Base-by-base conservation (phyloP, 2,797 vertebrate species). In the Epinephelus coioides region DNA sequence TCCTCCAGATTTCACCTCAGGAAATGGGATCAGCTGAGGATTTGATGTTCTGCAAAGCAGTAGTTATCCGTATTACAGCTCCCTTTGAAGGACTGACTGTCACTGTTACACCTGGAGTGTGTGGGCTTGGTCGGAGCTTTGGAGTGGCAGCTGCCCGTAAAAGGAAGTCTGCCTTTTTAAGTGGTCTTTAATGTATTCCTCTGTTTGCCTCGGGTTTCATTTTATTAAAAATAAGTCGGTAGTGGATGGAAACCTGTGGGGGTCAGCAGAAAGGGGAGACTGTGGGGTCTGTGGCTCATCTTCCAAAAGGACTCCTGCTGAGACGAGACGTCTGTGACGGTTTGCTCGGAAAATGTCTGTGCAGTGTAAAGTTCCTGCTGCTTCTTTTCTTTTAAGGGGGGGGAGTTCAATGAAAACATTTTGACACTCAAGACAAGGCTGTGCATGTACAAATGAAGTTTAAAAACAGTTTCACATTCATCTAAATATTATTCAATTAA, bases 1-100 rank as follows among this genome's bases (percentile, higher is more conserved):
- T 88, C 87, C 81, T 76, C 70, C 73, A 91, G 82, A 89, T 92
- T 94, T 88, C 79, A 89, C 89, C 88, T 83, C 90, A 90, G 89
- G 91, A 93, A 91, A 92, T 69, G 69, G 88, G 89, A 92, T 93
- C 87, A 92, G 73, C 69, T 55, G 78, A 81, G 91, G 88, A 92
- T 93, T 90, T 93, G 76, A 91, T 67, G 79, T 90, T 86, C 60
- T 78, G 57, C 80, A 81, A 88, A 87, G 86, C 85, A 46, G 86
- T 91, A 85, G 84, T 93, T 94, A 91, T 88, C 81, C 44, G 79
- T 85, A 83, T 88, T 90, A 88, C 72, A 62, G 76, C 80, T 78
- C 73, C 74, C 87, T 92, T 93, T 93, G 91, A 92, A 91, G 88
- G 76, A 25, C 82, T 60, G 84, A 89, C 79, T 86, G 89, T 66